These are phyloP conservation scores for Helobdella robusta DNA, from an alignment of 2,888 invertebrate genomes.

Conservation along the genomic window DNA sequence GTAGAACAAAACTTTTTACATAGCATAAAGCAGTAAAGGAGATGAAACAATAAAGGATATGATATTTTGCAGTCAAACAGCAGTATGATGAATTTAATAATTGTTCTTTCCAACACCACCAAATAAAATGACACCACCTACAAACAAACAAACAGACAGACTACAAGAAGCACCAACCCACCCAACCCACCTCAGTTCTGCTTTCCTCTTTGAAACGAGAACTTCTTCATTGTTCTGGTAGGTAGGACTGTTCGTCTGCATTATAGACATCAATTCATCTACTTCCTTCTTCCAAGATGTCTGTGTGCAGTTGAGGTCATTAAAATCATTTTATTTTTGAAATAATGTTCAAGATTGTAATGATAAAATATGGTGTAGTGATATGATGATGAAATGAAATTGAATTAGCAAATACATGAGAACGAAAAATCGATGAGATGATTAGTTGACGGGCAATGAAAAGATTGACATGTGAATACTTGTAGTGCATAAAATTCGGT, in stretches of 20 bases:
- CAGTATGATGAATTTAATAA: too few relatives aligned
- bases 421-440: background rate
- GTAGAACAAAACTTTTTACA: too few relatives aligned
- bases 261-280: conserved; percentile 62
- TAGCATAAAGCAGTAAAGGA: too few relatives aligned
- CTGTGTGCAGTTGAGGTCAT: too few relatives aligned
- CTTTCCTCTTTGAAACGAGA: conserved; percentile 64
- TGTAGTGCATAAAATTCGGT: conserved; percentile 71
- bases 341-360: background rate
- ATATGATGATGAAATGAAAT: too few relatives aligned
- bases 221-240: conserved; percentile 65
- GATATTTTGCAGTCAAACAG: too few relatives aligned
- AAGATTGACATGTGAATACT: conserved; percentile 47
- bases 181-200: conserved; percentile 74
- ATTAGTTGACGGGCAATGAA: background rate
- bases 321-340: background rate
- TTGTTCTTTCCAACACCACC: too few relatives aligned
- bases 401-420: background rate
- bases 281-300: conserved; percentile 77
- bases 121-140: too few relatives aligned
- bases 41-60: too few relatives aligned
- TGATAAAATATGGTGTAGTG: background rate
- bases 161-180: too few relatives aligned
- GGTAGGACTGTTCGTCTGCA: conserved; percentile 60
- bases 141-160: too few relatives aligned